phyloP scores from a whole-genome alignment of 1,140 invertebrate species.

The Solenopsis fugax region DNA sequence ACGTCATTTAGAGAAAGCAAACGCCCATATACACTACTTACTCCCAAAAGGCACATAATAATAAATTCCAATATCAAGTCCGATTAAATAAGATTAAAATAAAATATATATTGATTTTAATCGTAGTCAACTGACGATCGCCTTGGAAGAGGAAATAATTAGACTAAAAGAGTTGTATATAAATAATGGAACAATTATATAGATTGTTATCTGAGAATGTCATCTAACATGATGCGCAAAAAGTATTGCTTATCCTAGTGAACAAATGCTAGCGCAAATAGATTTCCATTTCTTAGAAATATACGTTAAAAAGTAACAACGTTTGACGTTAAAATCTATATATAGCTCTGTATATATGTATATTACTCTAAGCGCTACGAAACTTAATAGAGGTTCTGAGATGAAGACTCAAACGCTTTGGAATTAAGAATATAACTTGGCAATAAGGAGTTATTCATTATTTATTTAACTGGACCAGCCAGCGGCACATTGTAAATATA shows the following conservation, averaged over 20 bases:
- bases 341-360: slow-evolving; percentile 54
- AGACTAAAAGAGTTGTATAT: slow-evolving; percentile 67
- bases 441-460: slow-evolving; percentile 73
- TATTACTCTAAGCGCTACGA: slow-evolving; percentile 71
- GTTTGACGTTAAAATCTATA: slow-evolving; percentile 54
- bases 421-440: slow-evolving; percentile 74
- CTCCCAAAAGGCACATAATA: slow-evolving; percentile 54
- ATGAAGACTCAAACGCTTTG: slow-evolving; percentile 69
- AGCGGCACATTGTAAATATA: slow-evolving; percentile 71
- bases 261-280: slow-evolving; percentile 55
- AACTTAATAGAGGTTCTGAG: slow-evolving; percentile 65
- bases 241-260: slow-evolving; percentile 54
- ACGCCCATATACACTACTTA: slow-evolving; percentile 49
- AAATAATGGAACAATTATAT: slow-evolving; percentile 40
- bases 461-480: slow-evolving; percentile 79
- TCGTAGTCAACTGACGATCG: slow-evolving; percentile 72
- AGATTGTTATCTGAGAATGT: slow-evolving; percentile 48
- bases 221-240: slow-evolving; percentile 50
- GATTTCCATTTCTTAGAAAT: slow-evolving; percentile 42
- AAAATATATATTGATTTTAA: slow-evolving; percentile 53
- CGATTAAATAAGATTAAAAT: slow-evolving; percentile 49
- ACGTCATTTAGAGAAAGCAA: slow-evolving; percentile 44
- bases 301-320: slow-evolving; percentile 62
- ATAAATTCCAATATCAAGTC: slow-evolving; percentile 50
- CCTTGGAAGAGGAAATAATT: slow-evolving; percentile 74